Conservation (phyloP, 2,113 vertebrate genomes). For the Bos indicus region DNA sequence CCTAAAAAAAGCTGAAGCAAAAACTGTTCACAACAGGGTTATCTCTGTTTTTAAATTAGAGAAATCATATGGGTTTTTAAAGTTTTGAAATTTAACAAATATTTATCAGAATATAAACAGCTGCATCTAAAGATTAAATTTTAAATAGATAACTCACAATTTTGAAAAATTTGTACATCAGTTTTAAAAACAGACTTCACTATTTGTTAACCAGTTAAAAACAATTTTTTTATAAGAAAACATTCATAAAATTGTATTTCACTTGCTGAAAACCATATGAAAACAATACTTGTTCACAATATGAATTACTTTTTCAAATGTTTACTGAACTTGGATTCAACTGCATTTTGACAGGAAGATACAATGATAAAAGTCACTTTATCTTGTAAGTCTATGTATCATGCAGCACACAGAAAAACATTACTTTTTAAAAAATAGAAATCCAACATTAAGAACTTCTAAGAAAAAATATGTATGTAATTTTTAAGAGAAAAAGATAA, state of each 20-base stretch:
- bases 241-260: neutral
- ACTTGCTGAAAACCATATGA: neutral
- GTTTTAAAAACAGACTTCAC: neutral
- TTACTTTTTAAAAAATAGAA: neutral
- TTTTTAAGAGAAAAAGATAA: neutral
- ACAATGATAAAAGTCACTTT: neutral
- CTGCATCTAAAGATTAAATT: neutral
- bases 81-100: neutral
- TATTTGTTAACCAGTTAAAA: neutral
- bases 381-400: neutral
- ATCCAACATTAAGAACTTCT: neutral
- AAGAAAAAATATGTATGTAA: neutral
- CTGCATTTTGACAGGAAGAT: neutral
- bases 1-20: neutral
- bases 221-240: neutral
- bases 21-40: neutral
- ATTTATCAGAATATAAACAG: neutral
- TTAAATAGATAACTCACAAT: neutral
- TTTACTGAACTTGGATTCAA: neutral
- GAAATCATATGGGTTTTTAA: neutral
- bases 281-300: neutral
- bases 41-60: slow-evolving; percentile 13
- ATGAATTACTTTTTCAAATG: neutral
- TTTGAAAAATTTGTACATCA: neutral
- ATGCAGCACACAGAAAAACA: neutral